Evolutionary conservation across 2,888 invertebrate genomes (phyloP), one percentile per base, ranked within the genome.

Genomic region (Rambutsinella grinnellia): DNA sequence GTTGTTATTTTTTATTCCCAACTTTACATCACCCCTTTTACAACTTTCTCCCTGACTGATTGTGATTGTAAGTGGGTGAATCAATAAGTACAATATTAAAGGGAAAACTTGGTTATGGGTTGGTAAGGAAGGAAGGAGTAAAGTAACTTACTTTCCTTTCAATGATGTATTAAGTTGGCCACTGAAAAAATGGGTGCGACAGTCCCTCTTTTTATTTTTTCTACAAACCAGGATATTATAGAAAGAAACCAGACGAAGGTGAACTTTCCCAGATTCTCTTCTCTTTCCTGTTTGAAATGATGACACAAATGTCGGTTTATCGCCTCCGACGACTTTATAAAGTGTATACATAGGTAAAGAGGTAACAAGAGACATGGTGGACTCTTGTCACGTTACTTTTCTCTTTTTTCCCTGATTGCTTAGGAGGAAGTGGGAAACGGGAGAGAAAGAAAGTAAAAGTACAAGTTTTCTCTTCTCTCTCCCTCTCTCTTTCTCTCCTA

Each of bases 291-390:
- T 62, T 62, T 70, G 57, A 65, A 65, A 63, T 58, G 63, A 65
- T 71, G 57, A 58, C 63, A 62, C 53, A 70, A 71, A 63, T 65
- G 70, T 54, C 47, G 36, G 19, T 57, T 58, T 57, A 71, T 71
- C 63, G 28, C 28, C 46, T 47, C 49, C 46, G 49, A 49, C 3
- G n/a, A 49, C 49, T 49, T 49, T 49, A 10, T 10, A 5, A 49
- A 19, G 6, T 17, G 49, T 49, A n/a, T n/a, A n/a, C 49, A 49
- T 15, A 5, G 19, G 49, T n/a, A n/a, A 49, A 17, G 5, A 17
- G 49, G 15, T 17, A 49, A 17, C n/a, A 49, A 49, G 49, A 49
- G 15, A 49, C 49, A 47, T 47, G 46, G 44, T 28, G 27, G 17
- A 17, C 15, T 57, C 24, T 57, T 53, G 46, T 67, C 53, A 19